A percentile compares a stretch with the other conserved stretches of the same genome.
phyloP scores from a whole-genome alignment of 53 echinoderm and acorn worm species.

The Echinarachnius parma region DNA sequence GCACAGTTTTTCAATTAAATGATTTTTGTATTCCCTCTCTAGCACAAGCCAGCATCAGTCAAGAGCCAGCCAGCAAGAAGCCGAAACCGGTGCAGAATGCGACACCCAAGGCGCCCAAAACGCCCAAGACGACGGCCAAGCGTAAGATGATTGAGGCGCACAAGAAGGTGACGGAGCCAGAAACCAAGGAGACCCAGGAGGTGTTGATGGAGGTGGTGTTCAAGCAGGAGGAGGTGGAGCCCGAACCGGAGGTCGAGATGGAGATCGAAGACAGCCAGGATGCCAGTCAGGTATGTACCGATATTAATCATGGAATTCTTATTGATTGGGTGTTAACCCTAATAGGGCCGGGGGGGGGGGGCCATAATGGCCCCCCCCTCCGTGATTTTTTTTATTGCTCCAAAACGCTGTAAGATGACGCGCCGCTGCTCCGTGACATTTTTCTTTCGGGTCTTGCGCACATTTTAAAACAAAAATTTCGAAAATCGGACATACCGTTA shows the following conservation, averaged over 20 bases:
- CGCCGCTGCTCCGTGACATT: too few relatives aligned
- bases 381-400: too few relatives aligned
- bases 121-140: conserved; percentile 27
- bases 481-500: too few relatives aligned
- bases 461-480: too few relatives aligned
- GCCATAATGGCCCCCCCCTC: too few relatives aligned
- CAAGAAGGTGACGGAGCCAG: neutral
- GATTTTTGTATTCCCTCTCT: too few relatives aligned
- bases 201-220: neutral
- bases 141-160: conserved; percentile 36
- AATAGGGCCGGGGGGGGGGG: too few relatives aligned
- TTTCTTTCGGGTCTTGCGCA: too few relatives aligned
- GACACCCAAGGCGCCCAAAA: neutral
- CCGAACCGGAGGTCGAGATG: conserved; percentile 26
- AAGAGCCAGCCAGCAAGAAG: conserved; percentile 61
- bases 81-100: conserved; percentile 25
- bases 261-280: conserved; percentile 21
- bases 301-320: too few relatives aligned
- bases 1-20: too few relatives aligned
- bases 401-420: too few relatives aligned
- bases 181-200: neutral
- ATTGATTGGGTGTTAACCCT: too few relatives aligned
- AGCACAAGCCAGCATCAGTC: conserved; percentile 22
- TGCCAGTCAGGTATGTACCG: conserved; percentile 24
- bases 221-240: conserved; percentile 17